phyloP scores from a whole-genome alignment of 2,888 invertebrate species.

The Chymomyza procnemis region DNA sequence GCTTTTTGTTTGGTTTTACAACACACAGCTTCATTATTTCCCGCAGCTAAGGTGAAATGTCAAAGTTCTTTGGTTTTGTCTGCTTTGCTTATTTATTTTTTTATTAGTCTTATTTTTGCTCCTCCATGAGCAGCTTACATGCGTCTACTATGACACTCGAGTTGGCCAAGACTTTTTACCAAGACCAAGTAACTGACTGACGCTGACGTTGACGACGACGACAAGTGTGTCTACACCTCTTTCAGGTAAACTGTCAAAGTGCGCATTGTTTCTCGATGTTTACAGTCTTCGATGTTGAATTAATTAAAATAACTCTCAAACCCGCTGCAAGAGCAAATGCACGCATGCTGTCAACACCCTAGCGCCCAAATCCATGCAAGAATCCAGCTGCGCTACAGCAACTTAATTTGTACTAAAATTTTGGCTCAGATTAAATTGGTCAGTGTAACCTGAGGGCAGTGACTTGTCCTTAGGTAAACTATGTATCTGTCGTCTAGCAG shows the following conservation, averaged over 20 bases:
- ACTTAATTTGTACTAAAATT: conserved; percentile 35
- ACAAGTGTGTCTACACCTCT: conserved; percentile 70
- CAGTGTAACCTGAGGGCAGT: conserved; percentile 65
- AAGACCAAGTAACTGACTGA: background rate
- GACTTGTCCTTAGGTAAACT: conserved; percentile 22
- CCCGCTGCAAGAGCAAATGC: conserved; percentile 14
- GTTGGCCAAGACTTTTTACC: background rate
- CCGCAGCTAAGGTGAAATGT: conserved; percentile 39
- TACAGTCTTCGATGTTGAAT: conserved; percentile 64
- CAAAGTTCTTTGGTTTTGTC: conserved; percentile 57
- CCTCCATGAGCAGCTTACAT: background rate
- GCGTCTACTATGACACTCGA: background rate
- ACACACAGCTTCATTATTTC: background rate
- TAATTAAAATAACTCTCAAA: conserved; percentile 69
- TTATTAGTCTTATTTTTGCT: conserved; percentile 27
- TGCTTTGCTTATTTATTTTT: conserved; percentile 43
- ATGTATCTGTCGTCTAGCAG: background rate
- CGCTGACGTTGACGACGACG: conserved; percentile 54
- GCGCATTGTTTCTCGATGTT: conserved; percentile 50
- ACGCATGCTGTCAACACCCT: background rate
- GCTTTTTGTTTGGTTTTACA: background rate
- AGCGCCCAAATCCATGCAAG: background rate
- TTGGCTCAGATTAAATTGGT: conserved; percentile 50
- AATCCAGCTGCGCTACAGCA: background rate
- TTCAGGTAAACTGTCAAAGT: conserved; percentile 72